A percentile compares a stretch with the other conserved stretches of the same genome.
Conservation (phyloP, 1,140 invertebrate genomes). For the Oedothorax gibbosus region DNA sequence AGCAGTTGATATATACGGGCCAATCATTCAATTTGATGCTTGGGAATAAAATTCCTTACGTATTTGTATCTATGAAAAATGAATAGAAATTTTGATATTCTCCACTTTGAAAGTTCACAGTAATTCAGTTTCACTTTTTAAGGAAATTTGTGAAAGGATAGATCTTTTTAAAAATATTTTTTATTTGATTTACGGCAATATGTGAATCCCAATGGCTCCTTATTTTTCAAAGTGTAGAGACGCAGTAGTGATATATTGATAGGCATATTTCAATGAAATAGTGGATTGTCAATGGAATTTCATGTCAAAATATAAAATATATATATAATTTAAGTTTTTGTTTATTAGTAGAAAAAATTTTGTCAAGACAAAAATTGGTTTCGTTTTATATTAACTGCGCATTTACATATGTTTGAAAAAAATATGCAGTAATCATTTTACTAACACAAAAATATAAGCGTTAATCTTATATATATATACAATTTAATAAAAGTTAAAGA, state of each 20-base stretch:
- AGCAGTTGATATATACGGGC: not conserved
- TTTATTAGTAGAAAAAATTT: too few species aligned
- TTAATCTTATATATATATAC: too few species aligned
- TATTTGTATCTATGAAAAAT: conserved; percentile 24
- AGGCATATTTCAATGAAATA: not conserved
- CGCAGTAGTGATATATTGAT: not conserved
- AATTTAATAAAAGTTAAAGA: too few species aligned
- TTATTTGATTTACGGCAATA: not conserved
- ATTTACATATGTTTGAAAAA: too few species aligned
- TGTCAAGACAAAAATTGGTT: too few species aligned
- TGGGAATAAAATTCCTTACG: conserved; percentile 12
- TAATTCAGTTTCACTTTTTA: conserved; percentile 24
- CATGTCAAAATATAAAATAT: too few species aligned
- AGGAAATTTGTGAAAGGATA: conserved; percentile 6
- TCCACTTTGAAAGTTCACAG: conserved; percentile 8
- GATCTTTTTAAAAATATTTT: not conserved
- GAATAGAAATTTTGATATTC: not conserved
- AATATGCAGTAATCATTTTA: too few species aligned
- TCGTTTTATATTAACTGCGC: too few species aligned
- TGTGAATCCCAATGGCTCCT: conserved; percentile 3
- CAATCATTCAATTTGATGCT: conserved; percentile 19
- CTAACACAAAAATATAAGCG: too few species aligned
- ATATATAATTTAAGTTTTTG: too few species aligned
- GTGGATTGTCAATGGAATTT: too few species aligned
- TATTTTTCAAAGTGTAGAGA: not conserved